Percentiles rank a stretch among this genome's conserved stretches.
Evolutionary conservation across 2,113 vertebrate genomes (phyloP).

Genomic region (Zapus hudsonius): DNA sequence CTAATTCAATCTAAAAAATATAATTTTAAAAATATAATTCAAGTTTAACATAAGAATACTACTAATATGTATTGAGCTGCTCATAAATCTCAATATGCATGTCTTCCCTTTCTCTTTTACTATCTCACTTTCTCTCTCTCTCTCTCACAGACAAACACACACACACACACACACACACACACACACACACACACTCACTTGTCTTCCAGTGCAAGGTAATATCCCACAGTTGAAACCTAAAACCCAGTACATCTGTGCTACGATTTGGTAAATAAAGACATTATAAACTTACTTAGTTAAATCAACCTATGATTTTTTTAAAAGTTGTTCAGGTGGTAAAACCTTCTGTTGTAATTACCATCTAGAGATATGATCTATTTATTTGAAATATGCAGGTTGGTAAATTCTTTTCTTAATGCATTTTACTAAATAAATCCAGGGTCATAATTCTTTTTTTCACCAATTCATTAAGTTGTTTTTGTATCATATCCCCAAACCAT

Average conservation of each 20-base stretch:
- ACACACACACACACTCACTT: neutral
- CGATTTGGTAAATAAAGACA: neutral
- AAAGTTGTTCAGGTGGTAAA: neutral
- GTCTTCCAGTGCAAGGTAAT: neutral
- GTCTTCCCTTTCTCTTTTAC: neutral
- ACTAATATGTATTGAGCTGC: neutral
- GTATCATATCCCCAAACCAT: neutral
- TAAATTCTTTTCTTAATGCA: neutral
- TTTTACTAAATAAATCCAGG: neutral
- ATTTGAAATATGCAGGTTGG: neutral
- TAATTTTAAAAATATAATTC: too few species aligned
- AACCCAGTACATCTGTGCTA: neutral
- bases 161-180: too few species aligned
- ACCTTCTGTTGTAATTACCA: neutral
- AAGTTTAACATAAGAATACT: neutral
- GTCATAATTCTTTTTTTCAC: neutral
- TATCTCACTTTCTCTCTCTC: too few species aligned
- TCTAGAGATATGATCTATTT: neutral
- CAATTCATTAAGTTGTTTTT: neutral
- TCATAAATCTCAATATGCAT: neutral
- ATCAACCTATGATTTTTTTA: neutral
- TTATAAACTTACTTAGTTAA: neutral
- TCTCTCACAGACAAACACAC: neutral
- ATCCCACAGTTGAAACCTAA: neutral
- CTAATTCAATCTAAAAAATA: too few species aligned